Base-by-base conservation (phyloP, 2,113 vertebrate species). In the Probosciger aterrimus region DNA sequence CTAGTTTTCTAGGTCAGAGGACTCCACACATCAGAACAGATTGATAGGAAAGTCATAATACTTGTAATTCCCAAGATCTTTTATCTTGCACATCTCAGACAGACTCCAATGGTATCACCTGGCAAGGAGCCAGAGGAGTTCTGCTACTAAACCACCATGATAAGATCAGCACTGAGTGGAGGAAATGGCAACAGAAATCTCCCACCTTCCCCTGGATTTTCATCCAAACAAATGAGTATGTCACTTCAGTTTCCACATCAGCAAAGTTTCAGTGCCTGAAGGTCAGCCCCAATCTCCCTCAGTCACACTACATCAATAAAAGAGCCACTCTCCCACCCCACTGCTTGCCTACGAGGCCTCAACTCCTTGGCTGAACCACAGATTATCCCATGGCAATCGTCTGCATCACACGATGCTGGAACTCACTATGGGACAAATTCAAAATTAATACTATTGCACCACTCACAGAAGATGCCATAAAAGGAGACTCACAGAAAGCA, bases 1-100 rank as follows among this genome's bases (percentile, higher is more conserved):
- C 37, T 9, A 64, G 39, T 82, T 90, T 84, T 96, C 82, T 95
- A 62, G 55, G 60, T 93, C 76, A 88, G 68, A 71, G 88, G 27
- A 81, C 68, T 74, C 67, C 46, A 52, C 1, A 3, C 39, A 67
- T 86, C 78, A 71, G 52, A 76, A 90, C 3, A 73, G 47, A 75
- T 88, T 91, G 88, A 96, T 69, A 92, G 73, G 18, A 41, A 92
- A 91, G 82, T 88, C 90, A 68, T 86, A 96, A 94, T 62, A 95
- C 86, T 84, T 71, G 33, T 60, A 96, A 84, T 84, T 71, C 68
- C 69, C 44, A 50, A 91, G 80, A 88, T 78, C 35, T 94, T 95
- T 92, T 92, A 90, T 94, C 88, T 90, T 55, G 33, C 23, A 9
- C 46, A 88, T 95, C 90, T 78, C 64, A 94, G 60, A 75, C 1